Base-by-base conservation (phyloP, 2,888 invertebrate genomes). In the Amphiduros pacificus region DNA sequence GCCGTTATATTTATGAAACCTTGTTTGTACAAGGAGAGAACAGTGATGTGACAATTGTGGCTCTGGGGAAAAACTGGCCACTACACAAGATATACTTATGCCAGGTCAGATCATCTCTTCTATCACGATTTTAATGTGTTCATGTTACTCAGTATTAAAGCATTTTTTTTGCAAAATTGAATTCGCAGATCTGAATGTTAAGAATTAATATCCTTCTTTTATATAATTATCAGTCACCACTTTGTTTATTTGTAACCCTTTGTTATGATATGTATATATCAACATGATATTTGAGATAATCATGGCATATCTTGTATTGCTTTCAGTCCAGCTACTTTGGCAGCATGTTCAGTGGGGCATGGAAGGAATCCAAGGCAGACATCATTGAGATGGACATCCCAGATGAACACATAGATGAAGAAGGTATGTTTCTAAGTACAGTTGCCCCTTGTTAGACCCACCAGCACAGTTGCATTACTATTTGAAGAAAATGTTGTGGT, bases 331-430 rank as follows among this genome's bases (percentile, higher is more conserved):
- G 89, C 0, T 91, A 91, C 78, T 91, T 91, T 81, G 86, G 88
- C 14, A 89, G 90, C 74, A 91, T 91, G 91, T 91, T 91, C 79
- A 89, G 88, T 72, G 91, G 91, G 3, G 87, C 89, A 2, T 91
- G 91, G 91, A 85, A 86, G 72, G 91, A 91, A 81, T 85, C 89
- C 0, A 85, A 86, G 54, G 87, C 89, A 80, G 86, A 87, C 69
- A 85, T 87, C 63, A 87, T 91, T 41, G 84, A 83, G 60, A 89
- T 91, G 57, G 87, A 89, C 80, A 88, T 91, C 55, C 85, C 87
- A 2, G 91, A 91, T 85, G 88, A 89, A 17, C 86, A 88, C 65
- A 89, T 91, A 63, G 89, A 88, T 3, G 74, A 86, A 60, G 87
- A 89, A 61, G 87, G 90, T 89, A 84, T 85, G 84, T 76, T 4